These are phyloP conservation scores for Lottia scabra DNA, from an alignment of 2,888 invertebrate species.

Conservation along the genomic window DNA sequence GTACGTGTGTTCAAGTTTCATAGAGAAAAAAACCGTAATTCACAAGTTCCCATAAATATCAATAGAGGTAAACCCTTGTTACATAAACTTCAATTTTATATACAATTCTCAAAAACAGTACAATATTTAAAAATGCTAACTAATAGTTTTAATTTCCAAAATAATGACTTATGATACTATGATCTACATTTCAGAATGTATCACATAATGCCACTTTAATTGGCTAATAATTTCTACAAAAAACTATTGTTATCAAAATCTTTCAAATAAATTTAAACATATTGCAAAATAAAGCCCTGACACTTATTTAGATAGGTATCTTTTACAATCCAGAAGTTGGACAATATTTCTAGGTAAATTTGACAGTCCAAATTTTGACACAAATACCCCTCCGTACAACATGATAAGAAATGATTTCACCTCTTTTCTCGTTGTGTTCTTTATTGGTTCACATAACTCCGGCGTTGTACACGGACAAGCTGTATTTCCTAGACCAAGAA, in stretches of 20 bases:
- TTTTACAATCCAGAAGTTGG: not conserved
- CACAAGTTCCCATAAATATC: not conserved
- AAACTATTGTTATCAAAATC: no score
- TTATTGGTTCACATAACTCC: slow-evolving; percentile 36
- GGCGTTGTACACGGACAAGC: slow-evolving; percentile 36
- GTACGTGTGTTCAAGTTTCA: no score
- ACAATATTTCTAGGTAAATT: no score
- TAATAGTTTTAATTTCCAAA: no score
- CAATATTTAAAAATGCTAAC: no score
- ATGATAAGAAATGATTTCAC: slow-evolving; percentile 24
- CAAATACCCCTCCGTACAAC: not conserved
- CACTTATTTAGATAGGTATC: not conserved
- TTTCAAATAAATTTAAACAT: no score
- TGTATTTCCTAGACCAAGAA: not conserved
- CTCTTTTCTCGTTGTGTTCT: slow-evolving; percentile 39
- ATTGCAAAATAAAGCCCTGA: no score
- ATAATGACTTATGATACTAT: no score
- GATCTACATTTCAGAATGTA: no score
- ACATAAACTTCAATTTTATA: not conserved
- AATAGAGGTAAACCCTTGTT: not conserved
- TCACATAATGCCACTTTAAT: no score
- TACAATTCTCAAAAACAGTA: not conserved
- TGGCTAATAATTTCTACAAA: no score
- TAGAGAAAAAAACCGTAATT: no score
- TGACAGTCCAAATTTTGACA: not conserved